phyloP scores from a whole-genome alignment of 2,888 invertebrate genomes.

The Ethmia dodecea region DNA sequence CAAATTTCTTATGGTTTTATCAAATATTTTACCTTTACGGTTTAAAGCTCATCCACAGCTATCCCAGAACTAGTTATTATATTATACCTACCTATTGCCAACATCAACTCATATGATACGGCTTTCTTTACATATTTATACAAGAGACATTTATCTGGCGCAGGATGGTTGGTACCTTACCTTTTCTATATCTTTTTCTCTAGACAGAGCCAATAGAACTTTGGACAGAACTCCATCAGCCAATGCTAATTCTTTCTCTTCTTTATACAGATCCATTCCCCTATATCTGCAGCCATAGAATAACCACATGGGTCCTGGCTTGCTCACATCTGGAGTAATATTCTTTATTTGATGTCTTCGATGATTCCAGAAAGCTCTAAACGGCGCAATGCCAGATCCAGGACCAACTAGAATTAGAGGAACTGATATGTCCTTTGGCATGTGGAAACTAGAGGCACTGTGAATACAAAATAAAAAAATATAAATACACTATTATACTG shows the following conservation, averaged over 20 bases:
- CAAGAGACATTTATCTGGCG: no score
- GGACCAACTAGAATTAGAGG: conserved; percentile 94
- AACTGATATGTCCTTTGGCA: conserved; percentile 84
- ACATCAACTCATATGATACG: no score
- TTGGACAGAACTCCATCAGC: conserved; percentile 82
- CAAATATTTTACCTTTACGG: no score
- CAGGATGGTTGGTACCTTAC: no score
- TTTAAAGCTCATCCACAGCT: no score
- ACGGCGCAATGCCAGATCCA: conserved; percentile 96
- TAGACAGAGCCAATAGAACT: conserved; percentile 87
- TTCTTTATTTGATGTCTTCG: conserved; percentile 54
- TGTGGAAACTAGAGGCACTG: conserved; percentile 91
- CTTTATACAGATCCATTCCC: conserved; percentile 87
- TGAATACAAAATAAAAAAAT: conserved; percentile 7
- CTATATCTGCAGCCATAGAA: conserved; percentile 92
- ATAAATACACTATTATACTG: no score
- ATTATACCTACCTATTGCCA: no score
- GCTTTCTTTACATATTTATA: no score
- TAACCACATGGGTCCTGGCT: conserved; percentile 80
- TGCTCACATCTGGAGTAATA: conserved; percentile 24
- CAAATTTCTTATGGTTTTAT: background rate
- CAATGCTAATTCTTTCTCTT: conserved; percentile 86
- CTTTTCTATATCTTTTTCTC: conserved; percentile 85
- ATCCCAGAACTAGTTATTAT: no score
- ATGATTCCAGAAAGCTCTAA: conserved; percentile 96